These are phyloP conservation scores for Misgurnus mizolepis DNA, from an alignment of 2,113 vertebrate species.

Conservation along the genomic window DNA sequence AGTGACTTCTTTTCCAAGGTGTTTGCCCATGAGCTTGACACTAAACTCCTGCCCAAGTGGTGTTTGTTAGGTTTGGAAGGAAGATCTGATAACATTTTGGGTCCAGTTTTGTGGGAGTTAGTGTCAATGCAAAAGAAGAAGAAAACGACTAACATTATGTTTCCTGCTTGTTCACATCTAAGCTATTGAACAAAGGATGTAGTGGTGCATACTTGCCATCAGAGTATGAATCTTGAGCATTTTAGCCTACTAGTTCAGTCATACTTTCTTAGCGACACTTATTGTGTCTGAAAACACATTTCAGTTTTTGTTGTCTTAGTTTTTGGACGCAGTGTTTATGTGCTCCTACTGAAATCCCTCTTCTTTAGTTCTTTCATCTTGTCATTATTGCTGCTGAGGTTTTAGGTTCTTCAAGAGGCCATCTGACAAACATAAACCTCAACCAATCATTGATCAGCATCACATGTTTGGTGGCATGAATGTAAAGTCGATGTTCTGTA, in stretches of 20 bases:
- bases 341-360: neutral
- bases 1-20: constrained; percentile 21
- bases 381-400: neutral
- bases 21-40: constrained; percentile 10
- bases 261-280: neutral
- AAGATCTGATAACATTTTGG: constrained; percentile 2
- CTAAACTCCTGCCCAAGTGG: constrained; percentile 29
- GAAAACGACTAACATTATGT: neutral
- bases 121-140: neutral
- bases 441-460: no score
- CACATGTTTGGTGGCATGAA: no score
- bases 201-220: constrained; percentile 21
- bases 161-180: neutral
- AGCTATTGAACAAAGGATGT: constrained; percentile 9
- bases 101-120: neutral
- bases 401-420: neutral
- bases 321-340: constrained; percentile 5
- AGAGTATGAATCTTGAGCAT: neutral
- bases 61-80: constrained; percentile 2
- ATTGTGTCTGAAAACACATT: neutral
- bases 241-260: constrained; percentile 15
- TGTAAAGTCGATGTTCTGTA: no score
- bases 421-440: no score
- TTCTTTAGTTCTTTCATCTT: constrained; percentile 10
- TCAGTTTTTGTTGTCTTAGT: constrained; percentile 4